Evolutionary conservation across 1,140 invertebrate species (phyloP).

Genomic region (Triops longicaudatus): DNA sequence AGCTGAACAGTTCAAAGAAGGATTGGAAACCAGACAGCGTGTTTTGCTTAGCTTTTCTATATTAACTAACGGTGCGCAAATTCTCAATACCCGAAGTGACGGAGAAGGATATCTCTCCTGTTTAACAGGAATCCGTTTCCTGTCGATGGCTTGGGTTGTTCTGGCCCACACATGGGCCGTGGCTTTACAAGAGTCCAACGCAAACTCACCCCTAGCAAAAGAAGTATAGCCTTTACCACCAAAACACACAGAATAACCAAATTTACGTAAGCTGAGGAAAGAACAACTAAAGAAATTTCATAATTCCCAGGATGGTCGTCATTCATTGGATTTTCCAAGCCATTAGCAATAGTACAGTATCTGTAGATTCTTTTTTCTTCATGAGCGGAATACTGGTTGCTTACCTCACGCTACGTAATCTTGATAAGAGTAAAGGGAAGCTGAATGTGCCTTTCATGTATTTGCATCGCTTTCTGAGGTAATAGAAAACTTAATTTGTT

Average conservation of each 20-base stretch:
- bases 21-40: not conserved
- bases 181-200: conserved; percentile 42
- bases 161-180: conserved; percentile 81
- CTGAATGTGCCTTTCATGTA: conserved; percentile 28
- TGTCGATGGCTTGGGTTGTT: conserved; percentile 84
- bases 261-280: too few species aligned
- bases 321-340: not conserved
- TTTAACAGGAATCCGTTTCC: conserved; percentile 70
- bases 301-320: not conserved
- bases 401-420: conserved; percentile 26
- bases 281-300: too few species aligned
- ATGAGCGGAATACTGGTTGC: conserved; percentile 20
- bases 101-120: conserved; percentile 67
- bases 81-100: conserved; percentile 36
- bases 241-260: not conserved
- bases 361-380: conserved; percentile 25
- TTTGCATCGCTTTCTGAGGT: conserved; percentile 30
- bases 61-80: conserved; percentile 38
- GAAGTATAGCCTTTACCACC: not conserved
- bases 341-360: conserved; percentile 1
- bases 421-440: conserved; percentile 28
- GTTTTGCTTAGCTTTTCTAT: conserved; percentile 35
- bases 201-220: not conserved
- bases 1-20: not conserved
- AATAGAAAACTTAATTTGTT: not conserved